Base-by-base conservation (phyloP, 1,140 invertebrate genomes). In the Luehdorfia chinensis region DNA sequence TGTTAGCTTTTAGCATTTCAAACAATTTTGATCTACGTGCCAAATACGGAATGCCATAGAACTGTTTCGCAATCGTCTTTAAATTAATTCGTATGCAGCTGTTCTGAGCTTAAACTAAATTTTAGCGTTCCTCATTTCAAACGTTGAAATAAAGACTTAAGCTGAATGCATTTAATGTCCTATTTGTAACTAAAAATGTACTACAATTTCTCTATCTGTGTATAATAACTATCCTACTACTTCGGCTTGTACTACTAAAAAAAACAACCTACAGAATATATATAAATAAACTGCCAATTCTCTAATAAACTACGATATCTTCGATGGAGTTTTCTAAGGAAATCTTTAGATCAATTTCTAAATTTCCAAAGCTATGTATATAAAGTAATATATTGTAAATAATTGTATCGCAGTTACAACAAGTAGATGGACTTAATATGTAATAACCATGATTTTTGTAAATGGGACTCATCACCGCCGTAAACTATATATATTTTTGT, bases 401-500 rank as follows among this genome's bases (percentile, higher is more conserved):
- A 84, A 39, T 62, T 65, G 66, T 77, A 69, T 61, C 57, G 47
- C 62, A 58, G 39, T 43, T 54, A 47, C 46, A 50, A 50, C 45
- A 50, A 36, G 54, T 59, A 66, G 59, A 33, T 15, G 13, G 4
- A 12, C 30, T 41, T 14, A 14, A 21, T 41, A 54, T 44, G 32
- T 51, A 51, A 51, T 66, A 66, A 52, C 50, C 57, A 63, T 66
- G 57, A 55, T 71, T 68, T 78, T 56, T 75, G 78, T 63, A 70
- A 43, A 18, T 30, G 61, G 61, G 50, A 71, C 62, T 65, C 56
- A 64, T 68, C 73, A 70, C 71, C 66, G 59, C 53, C 51, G 70
- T 85, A 85, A 71, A 80, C 72, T 80, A 76, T 83, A 79, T 83
- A 83, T 85, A 85, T 85, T 85, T 85, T 85, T 85, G 79, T 85